These are phyloP conservation scores for Tholera decimalis DNA, from an alignment of 2,888 invertebrate species.

Conservation along the genomic window DNA sequence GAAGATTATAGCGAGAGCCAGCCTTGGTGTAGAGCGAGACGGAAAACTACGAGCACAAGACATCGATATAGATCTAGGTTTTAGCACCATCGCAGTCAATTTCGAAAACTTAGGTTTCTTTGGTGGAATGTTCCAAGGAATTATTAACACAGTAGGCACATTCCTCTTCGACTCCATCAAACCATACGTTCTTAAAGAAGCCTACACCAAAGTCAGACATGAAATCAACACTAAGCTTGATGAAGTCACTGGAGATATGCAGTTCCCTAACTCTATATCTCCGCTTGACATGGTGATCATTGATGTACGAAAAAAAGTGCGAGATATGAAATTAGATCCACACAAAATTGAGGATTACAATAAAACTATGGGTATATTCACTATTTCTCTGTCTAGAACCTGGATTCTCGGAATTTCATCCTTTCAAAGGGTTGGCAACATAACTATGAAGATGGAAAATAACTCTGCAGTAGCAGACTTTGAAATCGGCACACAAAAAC, in stretches of 20 bases:
- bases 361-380: constrained; percentile 93
- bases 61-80: constrained; percentile 95
- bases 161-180: constrained; percentile 97
- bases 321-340: constrained; percentile 94
- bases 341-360: constrained; percentile 94
- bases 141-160: constrained; percentile 95
- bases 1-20: constrained; percentile 93
- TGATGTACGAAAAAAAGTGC: constrained; percentile 93
- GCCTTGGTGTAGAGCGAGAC: constrained; percentile 93
- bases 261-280: constrained; percentile 96
- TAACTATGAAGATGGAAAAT: constrained; percentile 94
- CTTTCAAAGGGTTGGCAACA: constrained; percentile 95
- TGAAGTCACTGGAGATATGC: constrained; percentile 93
- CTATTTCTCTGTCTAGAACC: constrained; percentile 93
- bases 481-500: constrained; percentile 95
- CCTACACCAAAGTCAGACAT: constrained; percentile 94
- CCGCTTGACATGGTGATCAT: constrained; percentile 96
- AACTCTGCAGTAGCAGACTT: constrained; percentile 93
- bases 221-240: constrained; percentile 95
- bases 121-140: constrained; percentile 93
- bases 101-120: constrained; percentile 96
- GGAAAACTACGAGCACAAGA: constrained; percentile 95
- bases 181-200: constrained; percentile 95
- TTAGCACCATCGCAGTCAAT: constrained; percentile 94
- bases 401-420: constrained; percentile 95